Conservation (phyloP, 2,113 vertebrate genomes). For the Camelus bactrianus region DNA sequence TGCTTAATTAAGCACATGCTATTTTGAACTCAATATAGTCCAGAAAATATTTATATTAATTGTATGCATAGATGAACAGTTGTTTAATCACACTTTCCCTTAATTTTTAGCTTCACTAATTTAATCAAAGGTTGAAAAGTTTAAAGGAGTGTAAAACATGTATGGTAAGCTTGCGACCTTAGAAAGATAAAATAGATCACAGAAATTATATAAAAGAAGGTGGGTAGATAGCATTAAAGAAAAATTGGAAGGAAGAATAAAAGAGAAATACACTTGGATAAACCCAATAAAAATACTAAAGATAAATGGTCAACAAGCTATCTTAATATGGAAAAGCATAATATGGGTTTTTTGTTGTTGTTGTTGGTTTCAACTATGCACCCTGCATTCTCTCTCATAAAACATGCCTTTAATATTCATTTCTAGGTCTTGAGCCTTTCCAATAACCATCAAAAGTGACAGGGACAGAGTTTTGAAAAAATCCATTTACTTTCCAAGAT, state of each 20-base stretch:
- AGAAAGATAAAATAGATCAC: neutral
- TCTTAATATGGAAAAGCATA: neutral
- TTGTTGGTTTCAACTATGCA: neutral
- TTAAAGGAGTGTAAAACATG: neutral
- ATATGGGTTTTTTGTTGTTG: neutral
- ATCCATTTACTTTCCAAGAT: neutral
- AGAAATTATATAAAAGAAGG: neutral
- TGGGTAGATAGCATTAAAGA: neutral
- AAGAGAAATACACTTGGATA: neutral
- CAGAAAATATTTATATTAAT: constrained; percentile 5
- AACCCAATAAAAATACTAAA: neutral
- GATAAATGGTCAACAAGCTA: neutral
- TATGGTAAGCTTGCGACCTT: neutral
- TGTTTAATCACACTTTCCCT: neutral
- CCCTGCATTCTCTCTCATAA: neutral
- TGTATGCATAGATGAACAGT: neutral
- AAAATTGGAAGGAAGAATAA: neutral
- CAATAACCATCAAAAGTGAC: neutral
- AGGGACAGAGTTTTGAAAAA: neutral
- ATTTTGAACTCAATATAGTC: neutral
- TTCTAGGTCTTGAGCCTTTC: neutral
- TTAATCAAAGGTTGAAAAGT: neutral
- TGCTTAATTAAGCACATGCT: neutral
- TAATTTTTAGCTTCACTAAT: neutral
- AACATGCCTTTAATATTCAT: neutral